A percentile compares a stretch with the other conserved stretches of the same genome.
Evolutionary conservation across 2,113 vertebrate genomes (phyloP).

Genomic region (Ceyx margarethae): DNA sequence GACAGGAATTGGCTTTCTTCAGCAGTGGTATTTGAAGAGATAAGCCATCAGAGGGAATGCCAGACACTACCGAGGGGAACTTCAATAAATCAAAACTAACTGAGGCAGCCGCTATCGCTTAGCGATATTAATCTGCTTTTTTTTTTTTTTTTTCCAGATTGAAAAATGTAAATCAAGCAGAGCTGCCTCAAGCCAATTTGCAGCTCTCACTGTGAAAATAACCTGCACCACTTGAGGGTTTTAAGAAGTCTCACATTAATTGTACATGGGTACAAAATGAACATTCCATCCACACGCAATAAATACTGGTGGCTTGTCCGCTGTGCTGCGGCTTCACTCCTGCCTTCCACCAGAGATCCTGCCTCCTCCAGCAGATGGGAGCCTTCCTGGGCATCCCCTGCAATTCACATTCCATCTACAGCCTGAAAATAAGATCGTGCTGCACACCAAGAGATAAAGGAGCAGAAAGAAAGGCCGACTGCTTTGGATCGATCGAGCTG

Average conservation of each 20-base stretch:
- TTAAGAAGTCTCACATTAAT: conserved; percentile 49
- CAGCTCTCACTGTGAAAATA: conserved; percentile 67
- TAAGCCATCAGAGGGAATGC: neutral
- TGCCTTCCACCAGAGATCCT: neutral
- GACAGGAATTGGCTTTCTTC: neutral
- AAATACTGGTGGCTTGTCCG: neutral
- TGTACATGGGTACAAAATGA: conserved; percentile 48
- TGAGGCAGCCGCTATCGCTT: neutral
- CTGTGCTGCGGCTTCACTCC: neutral
- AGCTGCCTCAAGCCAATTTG: conserved; percentile 52
- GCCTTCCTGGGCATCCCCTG: neutral
- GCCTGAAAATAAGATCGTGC: neutral
- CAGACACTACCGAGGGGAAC: neutral
- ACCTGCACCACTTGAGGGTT: conserved; percentile 51
- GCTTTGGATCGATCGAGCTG: neutral
- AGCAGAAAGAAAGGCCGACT: neutral
- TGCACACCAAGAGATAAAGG: neutral
- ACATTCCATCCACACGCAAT: conserved; percentile 49
- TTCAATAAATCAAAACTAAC: conserved; percentile 42
- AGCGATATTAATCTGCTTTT: conserved; percentile 61
- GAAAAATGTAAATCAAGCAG: conserved; percentile 69
- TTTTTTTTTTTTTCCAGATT: conserved; percentile 18
- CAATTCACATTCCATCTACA: neutral
- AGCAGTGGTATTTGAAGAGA: neutral
- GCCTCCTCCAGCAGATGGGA: neutral